Base-by-base conservation (phyloP, 2,888 invertebrate genomes). In the Eupeodes luniger region DNA sequence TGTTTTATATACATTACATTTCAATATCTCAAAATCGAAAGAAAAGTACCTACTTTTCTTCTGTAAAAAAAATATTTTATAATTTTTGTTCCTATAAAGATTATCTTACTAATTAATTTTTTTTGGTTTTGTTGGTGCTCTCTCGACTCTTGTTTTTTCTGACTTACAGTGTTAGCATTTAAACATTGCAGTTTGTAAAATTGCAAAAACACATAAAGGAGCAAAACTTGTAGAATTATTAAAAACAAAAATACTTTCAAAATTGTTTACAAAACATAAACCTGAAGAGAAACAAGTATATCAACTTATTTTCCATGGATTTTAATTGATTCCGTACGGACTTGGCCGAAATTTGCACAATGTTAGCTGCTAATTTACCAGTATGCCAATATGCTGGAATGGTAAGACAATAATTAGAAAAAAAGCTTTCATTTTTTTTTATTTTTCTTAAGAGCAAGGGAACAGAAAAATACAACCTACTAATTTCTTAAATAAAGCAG, bases 361-460 rank as follows among this genome's bases (percentile, higher is more conserved):
- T 91, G 91, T 89, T 91, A 90, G 90, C 91, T 90, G 90, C 90
- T 85, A 91, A 90, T 90, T 90, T 91, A 62, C 91, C 90, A 90
- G 90, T 91, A 90, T 91, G 91, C 81, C 91, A 91, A 90, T 91
- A 91, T 90, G 90, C 90, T 90, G 91, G 89, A 90, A 90, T 91
- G 91, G 91, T 91, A 91, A 91, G 91, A 89, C 69, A 72, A 70
- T 70, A 75, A 27, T 27, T 66, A 49, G 47, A 49, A 49, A 49
- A 27, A 11, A 44, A 61, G 51, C n/a, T 85, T 34, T 64, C 40
- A 51, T 82, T 27, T 64, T 59, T 51, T 44, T 69, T 69, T 69
- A 69, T 34, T 40, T 75, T 75, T 27, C 27, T 62, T 61, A 76
- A 81, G 61, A 40, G 16, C 19, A 44, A 59, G 14, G 51, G 40